phyloP scores from a whole-genome alignment of 2,113 vertebrate genomes.

The Cephalophus harveyi region DNA sequence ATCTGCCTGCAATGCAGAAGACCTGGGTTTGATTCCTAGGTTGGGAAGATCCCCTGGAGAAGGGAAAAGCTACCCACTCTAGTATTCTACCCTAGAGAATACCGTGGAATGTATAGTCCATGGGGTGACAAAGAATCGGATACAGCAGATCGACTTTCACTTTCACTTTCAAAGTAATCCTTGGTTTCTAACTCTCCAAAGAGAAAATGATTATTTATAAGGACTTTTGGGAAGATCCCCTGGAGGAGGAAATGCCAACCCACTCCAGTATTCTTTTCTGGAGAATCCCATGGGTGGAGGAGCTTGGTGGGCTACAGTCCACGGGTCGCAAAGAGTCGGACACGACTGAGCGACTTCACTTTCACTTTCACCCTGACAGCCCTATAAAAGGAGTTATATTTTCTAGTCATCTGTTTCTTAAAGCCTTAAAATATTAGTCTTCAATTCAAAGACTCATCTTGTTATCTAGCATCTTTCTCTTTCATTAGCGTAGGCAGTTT shows the following conservation, averaged over 20 bases:
- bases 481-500: conserved; percentile 34
- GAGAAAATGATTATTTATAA: conserved; percentile 37
- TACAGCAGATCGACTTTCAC: accelerated
- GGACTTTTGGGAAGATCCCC: too few relatives aligned
- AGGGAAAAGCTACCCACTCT: not conserved
- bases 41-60: not conserved
- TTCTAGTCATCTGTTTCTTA: not conserved
- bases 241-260: too few relatives aligned
- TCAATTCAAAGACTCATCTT: not conserved
- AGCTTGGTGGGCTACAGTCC: too few relatives aligned
- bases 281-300: too few relatives aligned
- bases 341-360: too few relatives aligned
- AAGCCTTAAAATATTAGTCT: conserved; percentile 19
- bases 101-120: not conserved
- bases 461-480: conserved; percentile 22
- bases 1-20: not conserved
- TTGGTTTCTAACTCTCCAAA: conserved; percentile 31
- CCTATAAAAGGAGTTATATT: not conserved
- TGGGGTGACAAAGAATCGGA: not conserved
- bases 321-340: too few relatives aligned
- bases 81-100: not conserved
- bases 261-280: too few relatives aligned
- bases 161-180: not conserved
- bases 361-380: not conserved
- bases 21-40: not conserved